A percentile compares a stretch with the other conserved stretches of the same genome.
phyloP scores from a whole-genome alignment of 2,888 invertebrate species.

The Melinaea menophilus region DNA sequence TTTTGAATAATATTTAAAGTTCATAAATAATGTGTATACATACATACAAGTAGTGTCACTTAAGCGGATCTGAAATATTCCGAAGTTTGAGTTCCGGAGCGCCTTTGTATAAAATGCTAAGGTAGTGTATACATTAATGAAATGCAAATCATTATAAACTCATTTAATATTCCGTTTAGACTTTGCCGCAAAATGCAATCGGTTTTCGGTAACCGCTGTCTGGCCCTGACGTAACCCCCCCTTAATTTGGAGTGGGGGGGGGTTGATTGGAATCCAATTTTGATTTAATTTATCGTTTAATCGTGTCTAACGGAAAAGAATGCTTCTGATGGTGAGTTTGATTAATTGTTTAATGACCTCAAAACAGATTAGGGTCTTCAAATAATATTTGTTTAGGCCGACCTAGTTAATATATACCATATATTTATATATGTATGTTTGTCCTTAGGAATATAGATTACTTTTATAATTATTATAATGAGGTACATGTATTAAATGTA shows the following conservation, averaged over 20 bases:
- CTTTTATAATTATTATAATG: slow-evolving; percentile 11
- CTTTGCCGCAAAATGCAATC: slow-evolving; percentile 42
- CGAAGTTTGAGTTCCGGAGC: slow-evolving; percentile 17
- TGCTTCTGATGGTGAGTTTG: slow-evolving; percentile 9
- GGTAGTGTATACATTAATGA: slow-evolving; percentile 35
- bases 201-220: slow-evolving; percentile 40
- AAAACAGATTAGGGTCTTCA: neutral
- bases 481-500: slow-evolving; percentile 33
- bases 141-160: slow-evolving; percentile 34
- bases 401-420: neutral
- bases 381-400: slow-evolving; percentile 4
- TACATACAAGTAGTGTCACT: neutral
- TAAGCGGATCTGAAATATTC: slow-evolving; percentile 9
- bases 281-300: slow-evolving; percentile 5
- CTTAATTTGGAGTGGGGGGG: slow-evolving; percentile 5
- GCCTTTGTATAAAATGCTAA: slow-evolving; percentile 28
- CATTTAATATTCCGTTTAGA: slow-evolving; percentile 40
- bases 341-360: slow-evolving; percentile 5
- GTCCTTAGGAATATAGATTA: too few species aligned
- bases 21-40: too few species aligned
- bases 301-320: slow-evolving; percentile 3
- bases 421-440: too few species aligned
- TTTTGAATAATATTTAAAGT: too few species aligned
- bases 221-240: slow-evolving; percentile 43
- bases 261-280: slow-evolving; percentile 5